Percentiles rank a stretch among this genome's conserved stretches.
Evolutionary conservation across 2,113 vertebrate genomes (phyloP).

Genomic region (Apodemus speciosus): DNA sequence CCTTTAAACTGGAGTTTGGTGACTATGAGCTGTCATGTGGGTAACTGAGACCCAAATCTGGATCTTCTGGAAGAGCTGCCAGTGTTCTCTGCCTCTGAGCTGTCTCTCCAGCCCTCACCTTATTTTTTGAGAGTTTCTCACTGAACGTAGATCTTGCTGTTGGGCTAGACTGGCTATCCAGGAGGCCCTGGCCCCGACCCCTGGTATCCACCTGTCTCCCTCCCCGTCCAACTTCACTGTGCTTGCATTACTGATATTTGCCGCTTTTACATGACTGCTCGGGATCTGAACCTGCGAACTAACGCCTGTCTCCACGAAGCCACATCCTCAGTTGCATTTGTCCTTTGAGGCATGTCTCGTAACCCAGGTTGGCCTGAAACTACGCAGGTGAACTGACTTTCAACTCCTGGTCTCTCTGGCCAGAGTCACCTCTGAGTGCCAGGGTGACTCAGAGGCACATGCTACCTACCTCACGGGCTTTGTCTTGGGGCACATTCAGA

Average conservation of each 20-base stretch:
- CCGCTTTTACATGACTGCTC: too few relatives aligned
- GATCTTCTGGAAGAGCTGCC: too few relatives aligned
- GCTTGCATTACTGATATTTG: background rate
- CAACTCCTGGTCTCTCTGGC: background rate
- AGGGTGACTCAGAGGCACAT: background rate
- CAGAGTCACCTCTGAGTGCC: background rate
- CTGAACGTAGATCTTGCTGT: background rate
- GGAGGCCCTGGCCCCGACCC: background rate
- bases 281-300: background rate
- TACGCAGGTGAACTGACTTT: background rate
- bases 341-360: background rate
- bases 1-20: background rate
- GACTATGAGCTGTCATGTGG: too few relatives aligned
- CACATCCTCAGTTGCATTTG: background rate
- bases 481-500: background rate
- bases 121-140: background rate
- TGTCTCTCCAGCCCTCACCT: background rate
- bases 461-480: background rate
- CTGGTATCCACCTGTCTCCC: background rate
- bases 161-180: background rate
- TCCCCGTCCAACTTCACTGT: background rate
- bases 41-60: too few relatives aligned
- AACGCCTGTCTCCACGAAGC: background rate
- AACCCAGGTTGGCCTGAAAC: background rate
- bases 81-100: too few relatives aligned